Evolutionary conservation across 2,888 invertebrate genomes (phyloP).

Genomic region (Trichopoda pennipes): DNA sequence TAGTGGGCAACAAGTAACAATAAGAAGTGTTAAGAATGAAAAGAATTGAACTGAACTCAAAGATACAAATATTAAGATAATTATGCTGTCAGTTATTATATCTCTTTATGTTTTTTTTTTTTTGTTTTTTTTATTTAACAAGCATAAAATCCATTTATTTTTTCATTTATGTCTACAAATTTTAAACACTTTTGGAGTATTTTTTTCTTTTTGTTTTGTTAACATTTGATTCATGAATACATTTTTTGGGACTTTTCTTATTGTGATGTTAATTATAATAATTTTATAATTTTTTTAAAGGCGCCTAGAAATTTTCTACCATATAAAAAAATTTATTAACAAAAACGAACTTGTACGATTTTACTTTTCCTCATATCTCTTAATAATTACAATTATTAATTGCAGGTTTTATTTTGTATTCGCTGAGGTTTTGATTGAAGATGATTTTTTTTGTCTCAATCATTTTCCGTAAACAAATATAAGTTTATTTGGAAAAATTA

Average conservation of each 20-base stretch:
- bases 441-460: no score
- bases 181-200: constrained; percentile 22
- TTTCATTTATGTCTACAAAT: constrained; percentile 13
- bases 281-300: constrained; percentile 28
- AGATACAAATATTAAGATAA: constrained; percentile 60
- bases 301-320: constrained; percentile 22
- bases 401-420: no score
- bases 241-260: constrained; percentile 10
- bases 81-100: constrained; percentile 63
- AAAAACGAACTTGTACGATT: constrained; percentile 45
- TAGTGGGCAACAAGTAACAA: constrained; percentile 9
- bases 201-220: constrained; percentile 12
- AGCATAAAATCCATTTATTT: constrained; percentile 24
- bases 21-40: constrained; percentile 18
- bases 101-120: constrained; percentile 12
- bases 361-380: no score
- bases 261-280: constrained; percentile 33
- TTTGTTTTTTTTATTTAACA: no score
- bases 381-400: no score
- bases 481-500: no score
- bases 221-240: constrained; percentile 20
- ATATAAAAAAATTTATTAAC: constrained; percentile 7
- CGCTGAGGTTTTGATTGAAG: no score
- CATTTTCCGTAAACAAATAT: no score
- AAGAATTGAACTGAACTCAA: constrained; percentile 35